Evolutionary conservation across 2,113 vertebrate genomes (phyloP).

Genomic region (Mohoua ochrocephala): DNA sequence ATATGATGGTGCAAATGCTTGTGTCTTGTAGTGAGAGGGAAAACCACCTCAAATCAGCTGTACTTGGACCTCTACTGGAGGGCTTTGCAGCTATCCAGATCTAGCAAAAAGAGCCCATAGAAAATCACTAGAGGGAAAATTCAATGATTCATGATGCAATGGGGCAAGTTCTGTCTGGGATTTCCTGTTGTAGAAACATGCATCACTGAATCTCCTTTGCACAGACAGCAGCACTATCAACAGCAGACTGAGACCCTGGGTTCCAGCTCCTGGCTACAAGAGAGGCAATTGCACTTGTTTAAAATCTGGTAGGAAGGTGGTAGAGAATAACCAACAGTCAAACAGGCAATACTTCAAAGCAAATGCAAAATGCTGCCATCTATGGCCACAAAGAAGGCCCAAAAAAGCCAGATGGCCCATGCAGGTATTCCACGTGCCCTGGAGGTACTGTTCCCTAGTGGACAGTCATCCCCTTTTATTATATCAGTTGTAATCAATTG

Average conservation of each 20-base stretch:
- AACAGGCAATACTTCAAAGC: background rate
- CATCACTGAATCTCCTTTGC: background rate
- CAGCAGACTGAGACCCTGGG: background rate
- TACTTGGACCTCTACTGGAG: background rate
- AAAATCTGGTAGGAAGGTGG: background rate
- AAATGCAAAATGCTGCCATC: background rate
- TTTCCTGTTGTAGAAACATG: background rate
- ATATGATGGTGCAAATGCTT: background rate
- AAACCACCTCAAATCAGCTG: background rate
- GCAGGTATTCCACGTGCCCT: background rate
- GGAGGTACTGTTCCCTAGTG: background rate
- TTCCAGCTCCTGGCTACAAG: background rate
- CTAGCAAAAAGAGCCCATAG: background rate
- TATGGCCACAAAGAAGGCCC: background rate
- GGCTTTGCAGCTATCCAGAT: background rate
- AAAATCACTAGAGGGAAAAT: background rate
- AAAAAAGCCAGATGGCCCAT: background rate
- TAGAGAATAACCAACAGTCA: background rate
- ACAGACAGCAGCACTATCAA: background rate
- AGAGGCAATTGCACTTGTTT: background rate
- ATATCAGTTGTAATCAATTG: too few species aligned
- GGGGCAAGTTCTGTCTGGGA: background rate
- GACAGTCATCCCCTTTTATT: background rate
- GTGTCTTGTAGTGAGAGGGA: background rate
- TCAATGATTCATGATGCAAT: background rate